These are phyloP conservation scores for Stegodyphus dumicola DNA, from an alignment of 1,140 invertebrate species.

Conservation along the genomic window DNA sequence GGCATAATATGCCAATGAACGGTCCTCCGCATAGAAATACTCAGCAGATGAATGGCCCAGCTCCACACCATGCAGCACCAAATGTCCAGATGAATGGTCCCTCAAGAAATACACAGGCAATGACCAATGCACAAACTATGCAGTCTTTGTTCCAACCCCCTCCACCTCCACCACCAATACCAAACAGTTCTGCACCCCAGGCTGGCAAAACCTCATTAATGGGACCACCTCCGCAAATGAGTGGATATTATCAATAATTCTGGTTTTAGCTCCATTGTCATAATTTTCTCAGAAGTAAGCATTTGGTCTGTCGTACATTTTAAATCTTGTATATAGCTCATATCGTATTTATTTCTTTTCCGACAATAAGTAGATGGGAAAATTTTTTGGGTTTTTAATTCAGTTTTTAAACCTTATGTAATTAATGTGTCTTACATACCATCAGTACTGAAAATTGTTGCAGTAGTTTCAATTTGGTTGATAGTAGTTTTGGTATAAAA, in stretches of 20 bases:
- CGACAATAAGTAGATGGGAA: too few species aligned
- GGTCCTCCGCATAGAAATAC: too few species aligned
- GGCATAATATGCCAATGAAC: too few species aligned
- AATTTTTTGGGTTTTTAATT: too few species aligned
- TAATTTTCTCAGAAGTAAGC: neutral
- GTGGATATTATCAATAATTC: slow-evolving; percentile 17
- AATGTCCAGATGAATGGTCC: neutral
- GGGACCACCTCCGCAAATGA: slow-evolving; percentile 29
- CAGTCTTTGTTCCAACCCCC: slow-evolving; percentile 44
- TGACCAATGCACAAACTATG: slow-evolving; percentile 46
- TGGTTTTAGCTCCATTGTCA: neutral
- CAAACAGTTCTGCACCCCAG: neutral
- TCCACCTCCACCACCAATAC: slow-evolving; percentile 22
- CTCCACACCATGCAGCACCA: neutral
- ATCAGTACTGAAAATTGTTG: too few species aligned
- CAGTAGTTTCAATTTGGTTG: too few species aligned
- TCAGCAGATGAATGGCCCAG: slow-evolving; percentile 6
- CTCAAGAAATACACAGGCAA: neutral
- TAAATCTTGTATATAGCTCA: neutral
- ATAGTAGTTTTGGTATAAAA: too few species aligned
- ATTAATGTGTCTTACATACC: too few species aligned
- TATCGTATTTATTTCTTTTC: too few species aligned
- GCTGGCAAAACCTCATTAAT: slow-evolving; percentile 3
- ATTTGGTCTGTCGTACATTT: neutral
- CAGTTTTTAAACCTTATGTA: too few species aligned